Percentiles rank a stretch among this genome's conserved stretches.
phyloP scores from a whole-genome alignment of 2,113 vertebrate genomes.

The Hipposideros armiger region DNA sequence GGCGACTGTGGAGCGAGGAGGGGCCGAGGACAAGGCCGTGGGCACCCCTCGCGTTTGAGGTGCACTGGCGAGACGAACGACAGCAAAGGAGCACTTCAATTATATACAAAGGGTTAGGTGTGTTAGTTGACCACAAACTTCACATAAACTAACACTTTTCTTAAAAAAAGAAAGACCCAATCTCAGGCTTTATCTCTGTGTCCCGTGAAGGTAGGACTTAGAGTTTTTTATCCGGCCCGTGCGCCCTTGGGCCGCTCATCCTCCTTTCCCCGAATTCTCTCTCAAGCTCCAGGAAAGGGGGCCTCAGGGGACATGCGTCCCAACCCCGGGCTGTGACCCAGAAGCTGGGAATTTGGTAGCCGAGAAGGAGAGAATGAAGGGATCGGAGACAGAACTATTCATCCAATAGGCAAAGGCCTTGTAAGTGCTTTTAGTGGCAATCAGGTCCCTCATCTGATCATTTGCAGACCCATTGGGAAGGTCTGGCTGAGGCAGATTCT shows the following conservation, averaged over 20 bases:
- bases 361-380: background rate
- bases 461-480: background rate
- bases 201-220: background rate
- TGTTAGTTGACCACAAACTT: background rate
- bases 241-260: background rate
- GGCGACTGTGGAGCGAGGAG: rapidly evolving
- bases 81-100: rapidly evolving
- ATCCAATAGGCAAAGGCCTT: background rate
- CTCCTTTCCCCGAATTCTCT: background rate
- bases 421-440: background rate
- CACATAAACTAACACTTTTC: background rate
- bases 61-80: rapidly evolving
- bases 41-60: rapidly evolving
- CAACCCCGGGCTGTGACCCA: background rate
- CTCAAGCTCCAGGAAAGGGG: background rate
- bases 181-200: background rate
- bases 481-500: background rate
- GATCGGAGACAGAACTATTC: background rate
- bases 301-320: too few relatives aligned
- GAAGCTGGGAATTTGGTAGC: background rate
- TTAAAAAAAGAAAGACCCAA: background rate
- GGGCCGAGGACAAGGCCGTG: rapidly evolving
- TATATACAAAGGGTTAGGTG: background rate
- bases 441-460: background rate
- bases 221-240: background rate